Conservation (phyloP, 2,888 invertebrate species). For the Erebia aethiops region DNA sequence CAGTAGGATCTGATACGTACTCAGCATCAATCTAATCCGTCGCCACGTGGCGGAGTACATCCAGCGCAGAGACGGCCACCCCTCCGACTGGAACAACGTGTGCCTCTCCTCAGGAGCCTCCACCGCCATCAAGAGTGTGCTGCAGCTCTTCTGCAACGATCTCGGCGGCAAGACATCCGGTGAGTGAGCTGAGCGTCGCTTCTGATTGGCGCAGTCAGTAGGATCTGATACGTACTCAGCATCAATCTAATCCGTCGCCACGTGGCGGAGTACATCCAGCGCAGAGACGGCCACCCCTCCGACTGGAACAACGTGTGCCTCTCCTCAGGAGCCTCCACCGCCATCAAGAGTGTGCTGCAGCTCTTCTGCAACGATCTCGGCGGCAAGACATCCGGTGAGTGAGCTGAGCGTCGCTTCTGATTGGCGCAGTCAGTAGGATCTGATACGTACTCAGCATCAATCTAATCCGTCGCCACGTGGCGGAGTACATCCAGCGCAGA, state of each 20-base stretch:
- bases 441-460: no score
- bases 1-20: no score
- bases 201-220: not conserved
- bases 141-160: slow-evolving; percentile 86
- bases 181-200: slow-evolving; percentile 40
- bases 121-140: slow-evolving; percentile 94
- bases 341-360: slow-evolving; percentile 94
- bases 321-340: slow-evolving; percentile 95
- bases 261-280: slow-evolving; percentile 91
- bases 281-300: slow-evolving; percentile 90
- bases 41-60: slow-evolving; percentile 89
- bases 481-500: slow-evolving; percentile 92
- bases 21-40: no score
- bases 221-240: no score
- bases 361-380: slow-evolving; percentile 80
- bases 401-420: no score
- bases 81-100: slow-evolving; percentile 89
- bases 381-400: slow-evolving; percentile 82
- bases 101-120: slow-evolving; percentile 95
- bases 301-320: slow-evolving; percentile 92
- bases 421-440: not conserved
- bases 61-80: slow-evolving; percentile 89
- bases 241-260: no score
- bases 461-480: slow-evolving; percentile 59
- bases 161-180: slow-evolving; percentile 83